phyloP scores from a whole-genome alignment of 2,888 invertebrate species.

The Oxystoma pomonae region DNA sequence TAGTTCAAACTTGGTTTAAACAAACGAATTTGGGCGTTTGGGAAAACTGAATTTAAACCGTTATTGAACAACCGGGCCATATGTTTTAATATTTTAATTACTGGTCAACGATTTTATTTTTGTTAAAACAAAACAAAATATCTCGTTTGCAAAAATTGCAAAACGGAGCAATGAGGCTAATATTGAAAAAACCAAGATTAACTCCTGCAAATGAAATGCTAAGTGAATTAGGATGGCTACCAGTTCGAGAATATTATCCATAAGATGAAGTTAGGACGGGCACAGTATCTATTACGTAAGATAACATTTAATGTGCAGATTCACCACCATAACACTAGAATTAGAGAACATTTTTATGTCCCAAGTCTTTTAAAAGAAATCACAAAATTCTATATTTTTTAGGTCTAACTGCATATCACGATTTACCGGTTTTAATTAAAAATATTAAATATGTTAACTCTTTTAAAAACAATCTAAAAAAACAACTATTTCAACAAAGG shows the following conservation, averaged over 20 bases:
- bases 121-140: neutral
- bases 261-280: neutral
- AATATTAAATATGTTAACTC: neutral
- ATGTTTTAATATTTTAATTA: neutral
- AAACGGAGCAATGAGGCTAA: neutral
- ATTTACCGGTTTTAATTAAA: neutral
- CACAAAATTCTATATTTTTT: neutral
- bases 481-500: neutral
- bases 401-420: neutral
- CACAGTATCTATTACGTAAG: neutral
- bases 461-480: neutral
- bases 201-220: neutral
- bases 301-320: neutral
- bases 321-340: neutral
- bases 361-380: neutral
- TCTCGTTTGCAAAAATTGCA: neutral
- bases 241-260: neutral
- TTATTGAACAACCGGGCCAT: too few relatives aligned
- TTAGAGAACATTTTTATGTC: neutral
- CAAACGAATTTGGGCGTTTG: too few relatives aligned
- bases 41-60: too few relatives aligned
- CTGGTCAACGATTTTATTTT: neutral
- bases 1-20: too few relatives aligned
- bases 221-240: neutral
- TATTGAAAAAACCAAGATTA: neutral